A percentile compares a stretch with the other conserved stretches of the same genome.
These are phyloP conservation scores for Pseudopleuronectes americanus DNA, from an alignment of 2,797 vertebrate species.

Conservation along the genomic window DNA sequence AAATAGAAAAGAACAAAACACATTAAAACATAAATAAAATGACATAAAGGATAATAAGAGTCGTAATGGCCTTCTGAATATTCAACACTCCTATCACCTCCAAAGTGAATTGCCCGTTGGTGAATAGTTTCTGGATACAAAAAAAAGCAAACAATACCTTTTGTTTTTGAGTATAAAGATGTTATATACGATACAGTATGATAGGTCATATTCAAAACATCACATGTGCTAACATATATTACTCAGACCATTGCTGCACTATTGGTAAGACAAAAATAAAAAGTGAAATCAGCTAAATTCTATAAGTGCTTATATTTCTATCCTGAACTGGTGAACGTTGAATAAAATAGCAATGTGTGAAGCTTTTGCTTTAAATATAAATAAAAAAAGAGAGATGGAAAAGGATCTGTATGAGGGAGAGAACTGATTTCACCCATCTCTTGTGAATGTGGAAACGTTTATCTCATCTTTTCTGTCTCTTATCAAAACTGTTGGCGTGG, in stretches of 20 bases:
- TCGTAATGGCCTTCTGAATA: conserved; percentile 72
- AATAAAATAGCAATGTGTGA: conserved; percentile 84
- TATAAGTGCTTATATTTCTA: conserved; percentile 88
- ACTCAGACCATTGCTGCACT: conserved; percentile 92
- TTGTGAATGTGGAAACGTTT: conserved; percentile 66
- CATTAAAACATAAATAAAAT: conserved; percentile 78
- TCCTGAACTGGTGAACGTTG: conserved; percentile 81
- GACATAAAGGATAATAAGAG: conserved; percentile 67
- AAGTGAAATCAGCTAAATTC: conserved; percentile 82
- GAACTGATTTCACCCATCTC: conserved; percentile 65
- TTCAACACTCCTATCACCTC: conserved; percentile 54
- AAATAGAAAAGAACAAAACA: conserved; percentile 65
- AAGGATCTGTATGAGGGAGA: conserved; percentile 63
- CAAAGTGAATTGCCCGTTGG: conserved; percentile 77
- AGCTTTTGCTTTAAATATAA: conserved; percentile 87
- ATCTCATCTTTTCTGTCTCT: conserved; percentile 37
- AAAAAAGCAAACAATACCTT: conserved; percentile 76
- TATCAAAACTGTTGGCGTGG: conserved; percentile 37
- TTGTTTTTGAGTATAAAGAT: conserved; percentile 83
- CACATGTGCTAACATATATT: conserved; percentile 94
- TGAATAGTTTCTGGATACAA: conserved; percentile 84
- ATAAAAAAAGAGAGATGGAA: conserved; percentile 81
- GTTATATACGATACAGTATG: conserved; percentile 91
- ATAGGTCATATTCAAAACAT: conserved; percentile 90
- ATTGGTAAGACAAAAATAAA: conserved; percentile 84